Evolutionary conservation across 2,797 vertebrate genomes (phyloP).

Genomic region (Cuculus canorus): DNA sequence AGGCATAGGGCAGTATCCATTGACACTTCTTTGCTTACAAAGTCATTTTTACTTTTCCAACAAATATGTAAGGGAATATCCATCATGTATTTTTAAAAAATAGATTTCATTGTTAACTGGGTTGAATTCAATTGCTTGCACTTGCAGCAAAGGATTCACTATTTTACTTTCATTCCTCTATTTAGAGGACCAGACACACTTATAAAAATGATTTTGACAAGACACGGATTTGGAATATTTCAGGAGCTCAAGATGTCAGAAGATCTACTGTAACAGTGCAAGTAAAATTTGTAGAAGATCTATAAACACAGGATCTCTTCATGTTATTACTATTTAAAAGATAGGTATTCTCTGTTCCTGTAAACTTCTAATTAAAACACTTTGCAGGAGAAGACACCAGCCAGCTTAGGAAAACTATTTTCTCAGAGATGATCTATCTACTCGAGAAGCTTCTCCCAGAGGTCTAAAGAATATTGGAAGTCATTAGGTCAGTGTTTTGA

Average conservation of each 20-base stretch:
- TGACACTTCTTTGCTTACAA: neutral
- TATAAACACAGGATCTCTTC: neutral
- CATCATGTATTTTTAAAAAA: neutral
- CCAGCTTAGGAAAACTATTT: neutral
- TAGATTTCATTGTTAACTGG: neutral
- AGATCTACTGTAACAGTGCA: neutral
- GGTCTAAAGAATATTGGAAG: neutral
- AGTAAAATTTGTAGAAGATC: neutral
- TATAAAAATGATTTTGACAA: neutral
- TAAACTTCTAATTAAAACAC: neutral
- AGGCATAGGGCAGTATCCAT: neutral
- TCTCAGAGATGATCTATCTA: neutral
- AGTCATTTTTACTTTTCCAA: neutral
- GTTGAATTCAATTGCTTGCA: neutral
- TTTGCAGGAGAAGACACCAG: neutral
- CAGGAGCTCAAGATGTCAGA: neutral
- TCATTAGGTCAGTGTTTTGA: neutral
- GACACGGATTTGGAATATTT: neutral
- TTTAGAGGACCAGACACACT: neutral
- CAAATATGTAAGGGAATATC: neutral
- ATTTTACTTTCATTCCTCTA: neutral
- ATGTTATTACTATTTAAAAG: neutral
- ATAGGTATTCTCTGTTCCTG: neutral
- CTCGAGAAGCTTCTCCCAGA: neutral
- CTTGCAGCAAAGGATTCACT: neutral